A percentile compares a stretch with the other conserved stretches of the same genome.
Conservation (phyloP, 2,888 invertebrate species). For the Drosophila antonietae region DNA sequence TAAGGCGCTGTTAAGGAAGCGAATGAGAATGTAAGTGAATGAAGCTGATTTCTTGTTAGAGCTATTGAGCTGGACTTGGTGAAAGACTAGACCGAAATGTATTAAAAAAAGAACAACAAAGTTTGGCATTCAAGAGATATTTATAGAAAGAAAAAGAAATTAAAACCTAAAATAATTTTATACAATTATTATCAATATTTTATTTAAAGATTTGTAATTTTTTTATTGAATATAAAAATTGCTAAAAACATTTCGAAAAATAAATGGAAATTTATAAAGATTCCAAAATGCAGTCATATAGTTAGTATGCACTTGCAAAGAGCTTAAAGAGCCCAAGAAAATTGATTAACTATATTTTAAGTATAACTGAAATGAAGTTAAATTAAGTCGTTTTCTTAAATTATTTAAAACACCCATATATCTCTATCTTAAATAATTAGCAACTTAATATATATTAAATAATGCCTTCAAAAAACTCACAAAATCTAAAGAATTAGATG, state of each 20-base stretch:
- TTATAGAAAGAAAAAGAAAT: neutral
- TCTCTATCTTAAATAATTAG: too few relatives aligned
- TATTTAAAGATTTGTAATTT: too few relatives aligned
- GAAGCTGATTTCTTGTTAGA: neutral
- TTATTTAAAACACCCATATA: too few relatives aligned
- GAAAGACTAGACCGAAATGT: neutral
- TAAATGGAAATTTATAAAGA: neutral
- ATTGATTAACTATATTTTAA: too few relatives aligned
- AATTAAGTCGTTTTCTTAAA: too few relatives aligned
- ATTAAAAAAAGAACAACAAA: neutral
- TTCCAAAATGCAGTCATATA: too few relatives aligned
- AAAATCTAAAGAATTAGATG: neutral
- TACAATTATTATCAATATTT: too few relatives aligned
- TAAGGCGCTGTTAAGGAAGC: conserved; percentile 21
- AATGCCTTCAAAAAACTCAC: neutral
- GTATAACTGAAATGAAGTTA: too few relatives aligned
- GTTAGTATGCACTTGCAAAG: too few relatives aligned
- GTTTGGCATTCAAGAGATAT: neutral
- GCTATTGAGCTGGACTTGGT: too few relatives aligned
- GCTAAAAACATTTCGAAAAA: neutral
- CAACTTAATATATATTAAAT: neutral
- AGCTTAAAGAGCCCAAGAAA: too few relatives aligned
- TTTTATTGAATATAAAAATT: neutral
- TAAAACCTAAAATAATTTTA: neutral
- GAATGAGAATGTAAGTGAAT: neutral